A percentile compares a stretch with the other conserved stretches of the same genome.
Evolutionary conservation across 2,888 invertebrate genomes (phyloP).

Genomic region (Scaptomyza parva): DNA sequence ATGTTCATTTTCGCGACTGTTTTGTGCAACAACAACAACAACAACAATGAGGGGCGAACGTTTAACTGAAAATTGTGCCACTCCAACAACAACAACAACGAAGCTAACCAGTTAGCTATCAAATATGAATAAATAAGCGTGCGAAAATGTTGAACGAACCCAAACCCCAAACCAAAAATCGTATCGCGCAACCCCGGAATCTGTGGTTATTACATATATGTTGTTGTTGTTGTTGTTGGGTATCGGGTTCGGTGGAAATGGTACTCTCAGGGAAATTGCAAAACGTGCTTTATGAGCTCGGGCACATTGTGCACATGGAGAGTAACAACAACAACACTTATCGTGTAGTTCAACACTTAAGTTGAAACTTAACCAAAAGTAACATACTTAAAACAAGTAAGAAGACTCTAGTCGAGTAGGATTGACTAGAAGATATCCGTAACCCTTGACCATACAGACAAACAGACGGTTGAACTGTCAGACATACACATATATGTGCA

Average conservation of each 20-base stretch:
- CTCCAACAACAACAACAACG: too few species aligned
- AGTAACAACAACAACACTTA: too few species aligned
- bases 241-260: not conserved
- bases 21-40: constrained; percentile 13
- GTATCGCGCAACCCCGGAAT: not conserved
- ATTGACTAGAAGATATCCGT: too few species aligned
- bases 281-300: not conserved
- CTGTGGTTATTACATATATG: not conserved
- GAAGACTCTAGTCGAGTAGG: too few species aligned
- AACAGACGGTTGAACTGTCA: too few species aligned
- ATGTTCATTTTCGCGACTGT: constrained; percentile 33
- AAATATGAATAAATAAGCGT: constrained; percentile 53
- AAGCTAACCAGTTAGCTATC: constrained; percentile 12
- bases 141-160: constrained; percentile 5
- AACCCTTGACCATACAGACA: too few species aligned
- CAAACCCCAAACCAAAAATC: not conserved
- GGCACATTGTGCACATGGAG: too few species aligned
- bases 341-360: not conserved
- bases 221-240: too few species aligned
- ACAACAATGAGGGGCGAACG: constrained; percentile 30
- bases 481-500: too few species aligned
- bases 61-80: constrained; percentile 37
- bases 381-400: too few species aligned
- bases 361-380: too few species aligned
- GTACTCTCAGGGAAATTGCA: not conserved